Base-by-base conservation (phyloP, 2,113 vertebrate genomes). In the Sylvilagus bachmani region DNA sequence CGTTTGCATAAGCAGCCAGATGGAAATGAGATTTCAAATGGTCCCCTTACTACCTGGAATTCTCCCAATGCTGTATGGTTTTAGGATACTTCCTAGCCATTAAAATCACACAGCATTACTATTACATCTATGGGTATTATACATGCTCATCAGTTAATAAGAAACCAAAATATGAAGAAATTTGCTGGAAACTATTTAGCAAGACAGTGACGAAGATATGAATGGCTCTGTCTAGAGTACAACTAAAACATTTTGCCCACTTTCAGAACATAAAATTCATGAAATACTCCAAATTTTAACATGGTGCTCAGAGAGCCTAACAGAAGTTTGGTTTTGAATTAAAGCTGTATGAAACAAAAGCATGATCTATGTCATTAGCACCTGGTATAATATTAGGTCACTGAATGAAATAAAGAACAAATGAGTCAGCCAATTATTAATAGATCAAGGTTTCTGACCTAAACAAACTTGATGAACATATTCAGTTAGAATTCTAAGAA, bases 11-110 rank as follows among this genome's bases (percentile, higher is more conserved):
- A 95, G 66, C 71, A 90, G 81, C 53, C 90, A 81, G 85, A 93
- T 89, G 73, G 92, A 91, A 90, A 95, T 73, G 90, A 91, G 79
- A 89, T 84, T 94, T 77, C 90, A 81, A 87, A 81, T 3, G 25
- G 44, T 75, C 71, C 61, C 55, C 71, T 90, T 25, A 64, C 25
- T 84, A 73, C 84, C 77, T 93, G 36, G 22, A 89, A 79, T 21
- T 84, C 17, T 36, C 66, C 70, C 10, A 22, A 51, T 33, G 49
- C 64, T 55, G 10, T 80, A 19, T 55, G 8, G 36, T 92, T 83
- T 93, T 31, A 93, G 53, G 80, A 80, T 4, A 55, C 31, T 80
- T 66, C 33, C 61, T 81, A 16, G 22, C 61, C 80, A 89, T 75
- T 95, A 94, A 89, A 89, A 67, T 94, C 33, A 80, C 9, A 71